Percentiles rank a stretch among this genome's conserved stretches.
phyloP scores from a whole-genome alignment of 2,888 invertebrate genomes.

The Acanthosepion esculentum region DNA sequence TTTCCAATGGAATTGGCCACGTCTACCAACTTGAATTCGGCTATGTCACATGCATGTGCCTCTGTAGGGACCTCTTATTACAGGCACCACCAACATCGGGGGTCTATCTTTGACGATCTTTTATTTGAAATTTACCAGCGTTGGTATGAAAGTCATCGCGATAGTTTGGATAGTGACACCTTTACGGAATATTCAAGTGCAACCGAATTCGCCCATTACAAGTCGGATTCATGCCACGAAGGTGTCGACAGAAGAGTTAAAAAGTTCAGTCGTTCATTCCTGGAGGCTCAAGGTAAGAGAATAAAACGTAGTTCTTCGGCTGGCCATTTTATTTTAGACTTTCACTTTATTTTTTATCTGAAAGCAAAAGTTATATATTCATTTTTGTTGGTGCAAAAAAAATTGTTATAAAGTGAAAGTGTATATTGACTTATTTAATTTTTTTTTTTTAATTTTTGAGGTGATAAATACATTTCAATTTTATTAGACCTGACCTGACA shows the following conservation, averaged over 20 bases:
- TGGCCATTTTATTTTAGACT: too few relatives aligned
- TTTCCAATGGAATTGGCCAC: neutral
- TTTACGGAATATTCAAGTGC: conserved; percentile 74
- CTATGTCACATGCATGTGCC: conserved; percentile 34
- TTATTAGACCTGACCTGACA: too few relatives aligned
- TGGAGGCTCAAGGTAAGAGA: conserved; percentile 68
- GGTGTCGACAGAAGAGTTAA: conserved; percentile 59
- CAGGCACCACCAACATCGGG: conserved; percentile 55
- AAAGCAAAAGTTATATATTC: too few relatives aligned
- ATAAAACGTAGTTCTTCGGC: too few relatives aligned
- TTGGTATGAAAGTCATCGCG: conserved; percentile 67
- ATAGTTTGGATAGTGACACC: conserved; percentile 74
- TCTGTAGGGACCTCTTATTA: conserved; percentile 35
- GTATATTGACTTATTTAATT: too few relatives aligned
- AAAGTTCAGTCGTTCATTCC: conserved; percentile 60
- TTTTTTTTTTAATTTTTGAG: too few relatives aligned
- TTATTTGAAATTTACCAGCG: conserved; percentile 73
- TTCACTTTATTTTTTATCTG: too few relatives aligned
- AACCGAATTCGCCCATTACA: conserved; percentile 65
- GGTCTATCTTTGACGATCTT: conserved; percentile 72
- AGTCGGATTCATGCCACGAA: conserved; percentile 54
- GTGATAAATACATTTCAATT: too few relatives aligned
- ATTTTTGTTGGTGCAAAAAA: too few relatives aligned
- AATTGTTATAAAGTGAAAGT: too few relatives aligned
- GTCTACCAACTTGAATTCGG: neutral